Conservation (phyloP, 2,113 vertebrate genomes). For the Sarotherodon lohbergeri region DNA sequence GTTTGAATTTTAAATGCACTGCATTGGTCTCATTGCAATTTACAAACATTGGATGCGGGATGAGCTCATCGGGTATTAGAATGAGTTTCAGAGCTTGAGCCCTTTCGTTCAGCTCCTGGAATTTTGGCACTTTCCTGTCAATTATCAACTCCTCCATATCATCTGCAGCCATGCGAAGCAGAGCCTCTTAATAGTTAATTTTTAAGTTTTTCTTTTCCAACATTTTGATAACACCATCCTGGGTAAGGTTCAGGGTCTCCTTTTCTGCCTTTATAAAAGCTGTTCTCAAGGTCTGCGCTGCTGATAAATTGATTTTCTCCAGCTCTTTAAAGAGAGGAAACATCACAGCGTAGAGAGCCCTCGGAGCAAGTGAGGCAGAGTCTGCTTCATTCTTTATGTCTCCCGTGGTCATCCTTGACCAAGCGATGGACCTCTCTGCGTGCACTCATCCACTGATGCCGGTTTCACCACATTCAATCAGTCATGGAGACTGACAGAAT, state of each 20-base stretch:
- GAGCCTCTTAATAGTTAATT: constrained; percentile 87
- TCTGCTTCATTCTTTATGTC: constrained; percentile 96
- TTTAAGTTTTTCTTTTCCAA: constrained; percentile 90
- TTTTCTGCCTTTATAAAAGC: constrained; percentile 94
- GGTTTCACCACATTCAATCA: constrained; percentile 19
- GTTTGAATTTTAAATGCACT: not conserved
- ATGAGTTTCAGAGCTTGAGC: constrained; percentile 90
- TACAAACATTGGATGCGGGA: not conserved
- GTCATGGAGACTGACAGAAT: constrained; percentile 17
- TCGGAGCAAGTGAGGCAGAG: constrained; percentile 86
- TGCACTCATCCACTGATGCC: not conserved
- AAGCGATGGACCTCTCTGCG: constrained; percentile 1
- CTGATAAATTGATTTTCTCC: constrained; percentile 88
- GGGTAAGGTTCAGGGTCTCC: constrained; percentile 86
- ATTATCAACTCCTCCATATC: constrained; percentile 93
- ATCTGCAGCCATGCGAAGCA: constrained; percentile 89
- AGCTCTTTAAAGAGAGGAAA: constrained; percentile 93
- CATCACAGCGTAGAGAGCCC: constrained; percentile 91
- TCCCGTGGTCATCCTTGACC: constrained; percentile 91
- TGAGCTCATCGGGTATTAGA: constrained; percentile 95
- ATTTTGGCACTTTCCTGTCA: constrained; percentile 88
- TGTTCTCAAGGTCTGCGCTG: constrained; percentile 88
- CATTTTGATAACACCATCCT: constrained; percentile 83
- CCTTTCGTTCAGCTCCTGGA: constrained; percentile 92
- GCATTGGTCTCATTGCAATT: not conserved